Conservation (phyloP, 30 jellyfish, hydroid and myxozoan genomes). For the Aurelia sp. region DNA sequence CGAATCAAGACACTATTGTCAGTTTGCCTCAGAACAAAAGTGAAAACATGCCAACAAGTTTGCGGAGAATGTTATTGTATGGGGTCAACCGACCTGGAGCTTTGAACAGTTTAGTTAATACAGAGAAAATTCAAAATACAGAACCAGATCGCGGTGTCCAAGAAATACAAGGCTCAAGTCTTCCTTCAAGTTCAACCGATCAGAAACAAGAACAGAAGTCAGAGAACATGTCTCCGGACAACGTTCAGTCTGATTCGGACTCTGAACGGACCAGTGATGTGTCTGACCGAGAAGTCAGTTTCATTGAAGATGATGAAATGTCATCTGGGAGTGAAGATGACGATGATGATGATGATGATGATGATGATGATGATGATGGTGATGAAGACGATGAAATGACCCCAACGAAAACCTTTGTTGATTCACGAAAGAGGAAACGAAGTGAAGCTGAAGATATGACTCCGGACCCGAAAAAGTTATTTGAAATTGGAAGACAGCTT, state of each 20-base stretch:
- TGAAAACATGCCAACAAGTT: constrained; percentile 45
- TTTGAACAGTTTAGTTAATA: constrained; percentile 19
- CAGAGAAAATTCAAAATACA: constrained; percentile 14
- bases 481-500: constrained; percentile 80
- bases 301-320: constrained; percentile 56
- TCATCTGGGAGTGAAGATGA: constrained; percentile 40
- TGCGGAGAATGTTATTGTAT: constrained; percentile 50
- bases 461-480: constrained; percentile 73
- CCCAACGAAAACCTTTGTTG: constrained; percentile 21
- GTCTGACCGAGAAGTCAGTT: constrained; percentile 50
- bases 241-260: constrained; percentile 17
- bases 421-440: constrained; percentile 61
- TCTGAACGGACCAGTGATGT: constrained; percentile 24
- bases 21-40: constrained; percentile 23
- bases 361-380: constrained; percentile 65
- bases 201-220: constrained; percentile 2
- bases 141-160: not conserved
- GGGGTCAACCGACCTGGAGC: constrained; percentile 72
- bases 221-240: constrained; percentile 19
- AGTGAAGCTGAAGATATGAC: constrained; percentile 93
- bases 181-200: not conserved
- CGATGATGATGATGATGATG: constrained; percentile 71
- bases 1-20: constrained; percentile 3
- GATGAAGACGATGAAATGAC: constrained; percentile 68
- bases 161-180: not conserved